A percentile compares a stretch with the other conserved stretches of the same genome.
Conservation (phyloP, 2,113 vertebrate species). For the Dinomys branickii region DNA sequence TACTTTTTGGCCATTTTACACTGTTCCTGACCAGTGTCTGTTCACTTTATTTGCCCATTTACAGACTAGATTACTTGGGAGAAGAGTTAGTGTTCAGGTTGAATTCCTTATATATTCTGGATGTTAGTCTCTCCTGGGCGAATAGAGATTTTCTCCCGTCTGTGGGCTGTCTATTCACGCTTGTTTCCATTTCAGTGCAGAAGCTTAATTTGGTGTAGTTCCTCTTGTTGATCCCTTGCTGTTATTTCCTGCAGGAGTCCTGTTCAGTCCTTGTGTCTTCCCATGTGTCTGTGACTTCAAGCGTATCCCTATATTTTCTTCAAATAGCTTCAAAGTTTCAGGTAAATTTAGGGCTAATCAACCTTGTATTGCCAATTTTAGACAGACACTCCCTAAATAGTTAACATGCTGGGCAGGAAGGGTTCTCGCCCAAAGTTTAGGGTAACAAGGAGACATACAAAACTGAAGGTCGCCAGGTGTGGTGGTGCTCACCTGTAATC, state of each 20-base stretch:
- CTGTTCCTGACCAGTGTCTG: not conserved
- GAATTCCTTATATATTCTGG: not conserved
- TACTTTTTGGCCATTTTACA: not conserved
- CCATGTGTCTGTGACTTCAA: not conserved
- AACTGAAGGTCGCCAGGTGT: not conserved
- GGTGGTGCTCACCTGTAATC: too few relatives aligned
- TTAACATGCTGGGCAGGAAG: too few relatives aligned
- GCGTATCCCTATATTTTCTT: too few relatives aligned
- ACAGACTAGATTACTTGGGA: not conserved
- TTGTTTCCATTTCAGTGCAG: too few relatives aligned
- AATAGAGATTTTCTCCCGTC: not conserved
- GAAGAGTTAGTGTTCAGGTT: too few relatives aligned
- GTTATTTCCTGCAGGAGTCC: not conserved
- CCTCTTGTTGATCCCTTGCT: too few relatives aligned
- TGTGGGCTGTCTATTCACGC: not conserved
- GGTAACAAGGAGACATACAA: not conserved
- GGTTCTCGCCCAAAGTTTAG: not conserved
- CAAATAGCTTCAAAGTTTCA: too few relatives aligned
- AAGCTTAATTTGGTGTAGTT: too few relatives aligned
- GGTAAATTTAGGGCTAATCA: too few relatives aligned
- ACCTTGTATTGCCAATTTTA: too few relatives aligned
- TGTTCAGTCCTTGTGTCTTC: not conserved
- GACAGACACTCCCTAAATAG: too few relatives aligned
- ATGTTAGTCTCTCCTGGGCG: not conserved
- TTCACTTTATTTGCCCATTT: not conserved